These are phyloP conservation scores for Psococerastis gibbosa DNA, from an alignment of 2,888 invertebrate species.

Conservation along the genomic window DNA sequence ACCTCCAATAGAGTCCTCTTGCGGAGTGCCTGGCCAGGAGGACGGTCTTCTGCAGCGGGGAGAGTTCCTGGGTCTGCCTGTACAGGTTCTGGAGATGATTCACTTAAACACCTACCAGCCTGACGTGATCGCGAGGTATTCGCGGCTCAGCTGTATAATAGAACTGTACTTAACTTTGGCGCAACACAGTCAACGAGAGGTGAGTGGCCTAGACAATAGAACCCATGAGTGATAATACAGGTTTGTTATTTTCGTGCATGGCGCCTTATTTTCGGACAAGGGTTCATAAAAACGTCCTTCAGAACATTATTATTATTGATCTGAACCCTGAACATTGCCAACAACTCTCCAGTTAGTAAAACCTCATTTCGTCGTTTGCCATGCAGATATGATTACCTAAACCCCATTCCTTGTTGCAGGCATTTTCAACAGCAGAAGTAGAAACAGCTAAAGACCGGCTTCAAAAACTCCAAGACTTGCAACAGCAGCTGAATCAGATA, in stretches of 20 bases:
- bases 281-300: too few relatives aligned
- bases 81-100: constrained; percentile 88
- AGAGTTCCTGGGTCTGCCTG: constrained; percentile 73
- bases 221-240: background rate
- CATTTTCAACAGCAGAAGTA: constrained; percentile 78
- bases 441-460: constrained; percentile 71
- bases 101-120: constrained; percentile 88
- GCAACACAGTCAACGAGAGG: constrained; percentile 78
- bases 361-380: background rate
- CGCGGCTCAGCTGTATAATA: constrained; percentile 77
- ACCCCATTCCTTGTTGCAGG: constrained; percentile 31
- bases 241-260: too few relatives aligned
- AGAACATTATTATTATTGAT: too few relatives aligned
- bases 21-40: constrained; percentile 71
- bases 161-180: constrained; percentile 84
- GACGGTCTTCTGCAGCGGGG: constrained; percentile 69
- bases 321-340: too few relatives aligned
- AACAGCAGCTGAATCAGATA: constrained; percentile 63
- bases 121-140: constrained; percentile 77
- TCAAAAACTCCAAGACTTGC: constrained; percentile 62
- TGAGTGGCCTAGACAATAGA: constrained; percentile 19
- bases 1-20: constrained; percentile 82
- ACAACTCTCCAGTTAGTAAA: too few relatives aligned
- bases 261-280: too few relatives aligned
- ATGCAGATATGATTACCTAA: background rate